Evolutionary conservation across 2,113 vertebrate genomes (phyloP).

Genomic region (Thalassoma bifasciatum): DNA sequence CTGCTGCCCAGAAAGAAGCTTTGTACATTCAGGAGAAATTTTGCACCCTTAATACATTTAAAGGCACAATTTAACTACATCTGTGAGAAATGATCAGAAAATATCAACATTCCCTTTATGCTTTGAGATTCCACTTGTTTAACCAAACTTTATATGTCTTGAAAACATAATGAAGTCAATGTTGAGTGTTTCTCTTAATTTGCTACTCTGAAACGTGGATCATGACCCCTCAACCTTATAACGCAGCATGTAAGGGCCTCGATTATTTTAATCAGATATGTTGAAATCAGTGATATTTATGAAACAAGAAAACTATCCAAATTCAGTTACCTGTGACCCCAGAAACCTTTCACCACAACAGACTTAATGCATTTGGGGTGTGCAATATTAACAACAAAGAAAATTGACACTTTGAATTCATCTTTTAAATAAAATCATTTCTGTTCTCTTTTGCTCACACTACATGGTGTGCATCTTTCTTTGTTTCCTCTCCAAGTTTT

Average conservation of each 20-base stretch:
- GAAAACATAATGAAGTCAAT: conserved; percentile 16
- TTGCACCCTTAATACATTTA: neutral
- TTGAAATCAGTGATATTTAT: conserved; percentile 1
- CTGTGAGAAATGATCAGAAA: neutral
- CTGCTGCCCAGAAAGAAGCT: conserved; percentile 47
- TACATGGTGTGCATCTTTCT: conserved; percentile 8
- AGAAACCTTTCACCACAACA: conserved; percentile 27
- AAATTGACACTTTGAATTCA: conserved; percentile 7
- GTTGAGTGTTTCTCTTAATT: neutral
- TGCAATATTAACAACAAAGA: conserved; percentile 26
- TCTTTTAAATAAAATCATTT: conserved; percentile 29
- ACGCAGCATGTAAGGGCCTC: neutral
- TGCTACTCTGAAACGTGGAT: neutral
- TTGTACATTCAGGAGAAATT: neutral
- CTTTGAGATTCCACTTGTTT: neutral
- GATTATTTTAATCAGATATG: neutral
- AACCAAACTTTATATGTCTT: neutral
- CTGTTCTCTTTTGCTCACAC: neutral
- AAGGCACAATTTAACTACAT: neutral
- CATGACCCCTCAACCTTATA: neutral
- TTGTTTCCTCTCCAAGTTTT: conserved; percentile 36
- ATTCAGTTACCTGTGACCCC: conserved; percentile 9
- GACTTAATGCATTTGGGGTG: neutral
- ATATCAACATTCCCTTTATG: neutral
- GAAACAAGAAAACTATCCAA: conserved; percentile 5